A percentile compares a stretch with the other conserved stretches of the same genome.
Conservation (phyloP, 2,113 vertebrate genomes). For the Tyto alba region DNA sequence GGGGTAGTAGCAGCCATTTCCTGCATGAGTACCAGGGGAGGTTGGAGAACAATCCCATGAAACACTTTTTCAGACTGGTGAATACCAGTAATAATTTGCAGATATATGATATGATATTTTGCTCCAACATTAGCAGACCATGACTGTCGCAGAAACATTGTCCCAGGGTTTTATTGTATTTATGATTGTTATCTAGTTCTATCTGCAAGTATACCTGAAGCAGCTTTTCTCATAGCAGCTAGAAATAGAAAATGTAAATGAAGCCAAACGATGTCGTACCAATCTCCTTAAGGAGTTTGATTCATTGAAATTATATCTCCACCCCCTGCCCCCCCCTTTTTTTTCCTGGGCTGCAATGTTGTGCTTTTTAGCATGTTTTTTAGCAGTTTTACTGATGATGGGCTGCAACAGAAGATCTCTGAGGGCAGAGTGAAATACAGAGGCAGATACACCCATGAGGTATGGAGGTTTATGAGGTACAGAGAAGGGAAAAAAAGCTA, state of each 20-base stretch:
- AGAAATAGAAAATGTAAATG: conserved; percentile 6
- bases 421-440: background rate
- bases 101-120: background rate
- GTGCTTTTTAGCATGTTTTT: background rate
- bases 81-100: background rate
- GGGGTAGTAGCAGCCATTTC: background rate
- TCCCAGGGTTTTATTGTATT: background rate
- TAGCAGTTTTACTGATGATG: background rate
- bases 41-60: background rate
- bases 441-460: background rate
- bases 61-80: background rate
- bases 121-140: background rate
- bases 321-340: accelerated
- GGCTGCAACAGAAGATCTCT: background rate
- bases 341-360: background rate
- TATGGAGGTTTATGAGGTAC: background rate
- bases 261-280: background rate
- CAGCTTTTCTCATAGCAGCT: background rate
- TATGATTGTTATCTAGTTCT: background rate
- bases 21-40: background rate
- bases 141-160: background rate
- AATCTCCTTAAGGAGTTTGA: background rate
- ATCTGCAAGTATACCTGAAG: background rate
- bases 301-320: background rate
- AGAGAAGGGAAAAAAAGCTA: background rate